Base-by-base conservation (phyloP, 1,140 invertebrate genomes). In the Zaprionus inermis region DNA sequence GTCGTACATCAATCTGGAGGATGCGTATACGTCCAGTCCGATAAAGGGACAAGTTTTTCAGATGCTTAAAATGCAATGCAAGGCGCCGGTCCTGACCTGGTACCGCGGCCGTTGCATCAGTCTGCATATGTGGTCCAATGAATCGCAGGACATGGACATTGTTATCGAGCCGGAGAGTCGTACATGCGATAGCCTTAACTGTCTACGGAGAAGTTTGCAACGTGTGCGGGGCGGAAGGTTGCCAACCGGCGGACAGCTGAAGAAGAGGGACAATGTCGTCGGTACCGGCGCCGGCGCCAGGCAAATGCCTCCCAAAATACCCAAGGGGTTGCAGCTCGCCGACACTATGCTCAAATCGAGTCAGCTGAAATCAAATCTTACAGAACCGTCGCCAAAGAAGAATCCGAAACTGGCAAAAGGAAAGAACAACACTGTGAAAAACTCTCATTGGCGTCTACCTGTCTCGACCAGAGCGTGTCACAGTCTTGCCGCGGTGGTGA, bases 1-100 rank as follows among this genome's bases (percentile, higher is more conserved):
- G 9, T 20, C 14, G 22, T 55, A 64, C 34, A 64, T 64, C 22
- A 51, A 55, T 16, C 22, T 64, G 22, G 61, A 64, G 20, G 61
- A 64, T 51, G 61, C 51, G 0, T 64, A 54, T 11, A 54, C 55
- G 61, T 20, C 61, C 14, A 64, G 34, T 1, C 16, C 61, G 2
- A 54, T 64, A 2, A 64, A 64, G 11, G 10, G 14, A 0, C 61
- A 64, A 16, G 10, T 64, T 5, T 64, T 64, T n/a, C 34, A 64
- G 34, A 32, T 64, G 22, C 34, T 41, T 5, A 16, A 22, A 4
- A 30, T 41, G 22, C 32, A 51, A 18, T 41, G 49, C 0, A 18
- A 28, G 3, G 20, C 12, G 2, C 11, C 61, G 1, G 22, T 38
- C 4, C 18, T 5, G 0, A 38, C 14, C n/a, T 64, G 49, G 61